Conservation (phyloP, 1,140 invertebrate species). For the Penaeus vannamei region DNA sequence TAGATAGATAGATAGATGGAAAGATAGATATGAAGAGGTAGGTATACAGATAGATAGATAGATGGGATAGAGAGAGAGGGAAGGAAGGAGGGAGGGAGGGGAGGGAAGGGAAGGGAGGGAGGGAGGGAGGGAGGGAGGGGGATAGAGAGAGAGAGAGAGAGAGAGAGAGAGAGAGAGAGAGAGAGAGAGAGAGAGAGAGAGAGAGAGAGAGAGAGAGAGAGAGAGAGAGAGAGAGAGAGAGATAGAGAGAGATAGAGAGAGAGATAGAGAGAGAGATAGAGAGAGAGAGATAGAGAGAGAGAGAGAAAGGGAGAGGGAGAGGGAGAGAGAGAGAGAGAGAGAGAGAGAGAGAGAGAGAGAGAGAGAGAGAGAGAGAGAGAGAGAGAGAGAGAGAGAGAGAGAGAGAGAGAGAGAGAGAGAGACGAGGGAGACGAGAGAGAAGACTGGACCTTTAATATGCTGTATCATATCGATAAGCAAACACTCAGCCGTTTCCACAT, state of each 20-base stretch:
- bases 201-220: neutral
- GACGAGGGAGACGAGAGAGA: conserved; percentile 5
- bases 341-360: neutral
- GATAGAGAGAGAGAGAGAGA: neutral
- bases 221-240: neutral
- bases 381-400: neutral
- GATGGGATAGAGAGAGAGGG: neutral
- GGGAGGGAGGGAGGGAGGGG: too few species aligned
- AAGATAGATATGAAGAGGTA: too few species aligned
- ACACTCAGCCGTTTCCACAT: too few species aligned
- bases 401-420: conserved; percentile 23
- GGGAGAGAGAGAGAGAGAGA: neutral
- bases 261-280: neutral
- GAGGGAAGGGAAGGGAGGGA: neutral
- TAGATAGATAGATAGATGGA: too few species aligned
- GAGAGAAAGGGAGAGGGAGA: neutral
- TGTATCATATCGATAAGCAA: too few species aligned
- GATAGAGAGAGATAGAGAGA: neutral
- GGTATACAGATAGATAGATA: neutral
- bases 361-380: neutral
- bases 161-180: neutral
- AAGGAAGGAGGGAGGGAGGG: neutral
- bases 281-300: neutral
- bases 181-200: neutral
- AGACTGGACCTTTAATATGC: too few species aligned